A percentile compares a stretch with the other conserved stretches of the same genome.
Evolutionary conservation across 2,888 invertebrate species (phyloP).

Genomic region (Drosophila acutilabella): DNA sequence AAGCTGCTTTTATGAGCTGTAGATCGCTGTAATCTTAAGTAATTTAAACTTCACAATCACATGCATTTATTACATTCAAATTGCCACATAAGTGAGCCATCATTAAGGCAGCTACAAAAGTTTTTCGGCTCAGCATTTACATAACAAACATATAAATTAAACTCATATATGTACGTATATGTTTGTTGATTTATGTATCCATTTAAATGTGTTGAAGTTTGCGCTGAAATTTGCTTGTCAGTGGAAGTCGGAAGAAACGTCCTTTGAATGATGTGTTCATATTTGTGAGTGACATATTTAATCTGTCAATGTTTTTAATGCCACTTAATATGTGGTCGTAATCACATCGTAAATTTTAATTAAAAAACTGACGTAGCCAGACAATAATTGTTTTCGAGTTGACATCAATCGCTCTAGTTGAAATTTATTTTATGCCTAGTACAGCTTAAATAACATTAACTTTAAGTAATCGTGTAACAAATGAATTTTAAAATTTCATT

Average conservation of each 20-base stretch:
- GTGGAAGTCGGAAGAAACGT: neutral
- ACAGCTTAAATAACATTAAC: neutral
- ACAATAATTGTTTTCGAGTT: constrained; percentile 8
- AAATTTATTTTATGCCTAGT: neutral
- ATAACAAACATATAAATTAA: neutral
- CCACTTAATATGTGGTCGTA: constrained; percentile 3
- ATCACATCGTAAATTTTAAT: constrained; percentile 18
- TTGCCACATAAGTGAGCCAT: neutral
- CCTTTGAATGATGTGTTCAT: neutral
- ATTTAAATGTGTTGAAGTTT: neutral
- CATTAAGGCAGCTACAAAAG: neutral
- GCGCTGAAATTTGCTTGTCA: neutral
- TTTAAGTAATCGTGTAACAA: too few species aligned
- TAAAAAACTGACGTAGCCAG: constrained; percentile 25
- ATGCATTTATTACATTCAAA: constrained; percentile 1
- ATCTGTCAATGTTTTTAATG: constrained; percentile 18
- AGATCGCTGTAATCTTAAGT: neutral
- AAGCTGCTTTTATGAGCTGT: neutral
- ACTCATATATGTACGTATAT: neutral
- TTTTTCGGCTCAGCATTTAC: neutral
- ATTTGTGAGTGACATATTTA: neutral
- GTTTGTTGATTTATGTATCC: neutral
- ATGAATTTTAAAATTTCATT: neutral
- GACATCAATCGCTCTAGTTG: constrained; percentile 1
- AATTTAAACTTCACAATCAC: constrained; percentile 8